Evolutionary conservation across 2,888 invertebrate genomes (phyloP).

Genomic region (Machimus atricapillus): DNA sequence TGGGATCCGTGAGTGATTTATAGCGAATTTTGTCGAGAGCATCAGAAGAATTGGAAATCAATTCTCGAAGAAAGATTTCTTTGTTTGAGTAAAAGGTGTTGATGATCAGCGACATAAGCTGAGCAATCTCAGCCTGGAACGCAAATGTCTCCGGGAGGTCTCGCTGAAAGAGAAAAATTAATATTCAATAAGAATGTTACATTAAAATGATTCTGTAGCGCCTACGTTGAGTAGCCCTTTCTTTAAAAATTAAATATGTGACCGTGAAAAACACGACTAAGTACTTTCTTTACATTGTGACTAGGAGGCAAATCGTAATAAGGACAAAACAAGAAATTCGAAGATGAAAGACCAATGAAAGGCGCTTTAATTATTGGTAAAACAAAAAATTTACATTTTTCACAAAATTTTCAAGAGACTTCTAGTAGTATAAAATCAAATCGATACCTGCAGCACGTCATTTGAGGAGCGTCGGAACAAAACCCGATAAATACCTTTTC

Average conservation of each 20-base stretch:
- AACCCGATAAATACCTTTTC: too few relatives aligned
- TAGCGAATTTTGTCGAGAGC: constrained; percentile 92
- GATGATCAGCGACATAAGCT: constrained; percentile 99
- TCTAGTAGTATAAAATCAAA: too few relatives aligned
- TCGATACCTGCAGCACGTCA: too few relatives aligned
- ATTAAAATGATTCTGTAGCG: not conserved
- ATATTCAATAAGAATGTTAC: not conserved
- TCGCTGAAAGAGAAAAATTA: constrained; percentile 65
- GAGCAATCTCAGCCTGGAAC: constrained; percentile 99
- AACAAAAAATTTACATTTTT: not conserved
- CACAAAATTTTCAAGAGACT: too few relatives aligned
- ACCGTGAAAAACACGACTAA: not conserved
- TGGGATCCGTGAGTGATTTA: constrained; percentile 95
- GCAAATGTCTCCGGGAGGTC: constrained; percentile 97
- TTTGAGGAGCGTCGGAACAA: too few relatives aligned
- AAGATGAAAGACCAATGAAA: too few relatives aligned
- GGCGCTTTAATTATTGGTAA: too few relatives aligned
- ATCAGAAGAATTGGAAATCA: constrained; percentile 99
- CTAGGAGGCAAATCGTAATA: not conserved
- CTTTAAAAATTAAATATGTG: too few relatives aligned
- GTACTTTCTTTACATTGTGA: not conserved
- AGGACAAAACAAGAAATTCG: too few relatives aligned
- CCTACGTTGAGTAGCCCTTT: too few relatives aligned
- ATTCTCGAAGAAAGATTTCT: constrained; percentile 98
- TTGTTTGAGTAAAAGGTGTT: constrained; percentile 99